Evolutionary conservation across 2,797 vertebrate genomes (phyloP).

Genomic region (Pampus argenteus): DNA sequence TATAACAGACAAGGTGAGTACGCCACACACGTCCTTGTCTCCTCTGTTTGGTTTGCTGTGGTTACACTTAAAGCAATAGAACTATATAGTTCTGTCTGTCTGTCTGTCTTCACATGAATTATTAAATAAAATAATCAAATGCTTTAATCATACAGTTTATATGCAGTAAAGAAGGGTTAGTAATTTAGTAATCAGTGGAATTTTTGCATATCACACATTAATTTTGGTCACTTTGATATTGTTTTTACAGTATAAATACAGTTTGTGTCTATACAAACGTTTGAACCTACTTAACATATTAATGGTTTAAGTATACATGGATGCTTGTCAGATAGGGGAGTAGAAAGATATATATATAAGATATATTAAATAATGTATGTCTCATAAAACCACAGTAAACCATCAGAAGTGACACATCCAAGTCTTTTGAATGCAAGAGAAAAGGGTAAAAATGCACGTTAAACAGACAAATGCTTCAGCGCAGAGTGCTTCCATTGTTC

Average conservation of each 20-base stretch:
- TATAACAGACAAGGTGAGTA: conserved; percentile 91
- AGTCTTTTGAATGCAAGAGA: no score
- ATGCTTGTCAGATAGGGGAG: not conserved
- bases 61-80: not conserved
- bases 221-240: conserved; percentile 1
- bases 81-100: no score
- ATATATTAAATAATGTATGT: not conserved
- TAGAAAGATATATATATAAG: not conserved
- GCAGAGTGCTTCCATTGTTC: conserved; percentile 58
- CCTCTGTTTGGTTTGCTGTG: not conserved
- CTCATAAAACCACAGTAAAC: not conserved
- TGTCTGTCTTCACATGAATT: no score
- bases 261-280: not conserved
- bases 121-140: no score
- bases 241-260: no score
- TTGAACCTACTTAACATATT: not conserved
- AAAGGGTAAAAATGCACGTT: not conserved
- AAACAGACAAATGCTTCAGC: conserved; percentile 5
- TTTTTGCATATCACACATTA: no score
- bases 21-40: not conserved
- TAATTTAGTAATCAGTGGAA: no score
- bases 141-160: not conserved
- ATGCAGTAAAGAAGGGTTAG: not conserved
- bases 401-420: not conserved
- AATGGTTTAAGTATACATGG: not conserved